phyloP scores from a whole-genome alignment of 2,113 vertebrate species.

The Cololabis saira region DNA sequence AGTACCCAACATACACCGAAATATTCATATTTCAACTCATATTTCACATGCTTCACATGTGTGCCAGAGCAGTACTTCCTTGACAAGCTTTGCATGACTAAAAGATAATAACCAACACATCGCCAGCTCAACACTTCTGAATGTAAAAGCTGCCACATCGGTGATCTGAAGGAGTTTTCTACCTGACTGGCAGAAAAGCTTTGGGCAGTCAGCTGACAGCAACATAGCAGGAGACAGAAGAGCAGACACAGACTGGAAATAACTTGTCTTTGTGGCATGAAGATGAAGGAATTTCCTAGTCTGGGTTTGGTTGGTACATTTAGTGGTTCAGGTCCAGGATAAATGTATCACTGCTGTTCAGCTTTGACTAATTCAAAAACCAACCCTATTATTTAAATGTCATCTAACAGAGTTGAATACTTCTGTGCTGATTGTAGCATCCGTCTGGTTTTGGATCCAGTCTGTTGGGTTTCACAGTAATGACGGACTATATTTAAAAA shows the following conservation, averaged over 20 bases:
- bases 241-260: conserved; percentile 31
- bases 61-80: neutral
- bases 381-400: neutral
- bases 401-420: neutral
- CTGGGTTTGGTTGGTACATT: conserved; percentile 7
- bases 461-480: neutral
- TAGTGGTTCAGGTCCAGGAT: neutral
- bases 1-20: too few relatives aligned
- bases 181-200: conserved; percentile 27
- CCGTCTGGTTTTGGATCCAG: neutral
- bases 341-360: neutral
- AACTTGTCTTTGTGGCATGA: conserved; percentile 14
- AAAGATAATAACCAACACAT: neutral
- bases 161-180: conserved; percentile 26
- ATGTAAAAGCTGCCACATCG: conserved; percentile 17
- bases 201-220: conserved; percentile 36
- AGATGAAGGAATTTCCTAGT: conserved; percentile 24
- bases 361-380: neutral
- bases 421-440: neutral
- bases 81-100: conserved; percentile 5
- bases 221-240: conserved; percentile 22
- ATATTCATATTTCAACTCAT: too few relatives aligned
- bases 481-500: neutral
- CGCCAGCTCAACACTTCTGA: conserved; percentile 4
- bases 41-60: too few relatives aligned